Evolutionary conservation across 2,113 vertebrate species (phyloP), one percentile per base, ranked within the genome.

Genomic region (Chloropsis cyanopogon): DNA sequence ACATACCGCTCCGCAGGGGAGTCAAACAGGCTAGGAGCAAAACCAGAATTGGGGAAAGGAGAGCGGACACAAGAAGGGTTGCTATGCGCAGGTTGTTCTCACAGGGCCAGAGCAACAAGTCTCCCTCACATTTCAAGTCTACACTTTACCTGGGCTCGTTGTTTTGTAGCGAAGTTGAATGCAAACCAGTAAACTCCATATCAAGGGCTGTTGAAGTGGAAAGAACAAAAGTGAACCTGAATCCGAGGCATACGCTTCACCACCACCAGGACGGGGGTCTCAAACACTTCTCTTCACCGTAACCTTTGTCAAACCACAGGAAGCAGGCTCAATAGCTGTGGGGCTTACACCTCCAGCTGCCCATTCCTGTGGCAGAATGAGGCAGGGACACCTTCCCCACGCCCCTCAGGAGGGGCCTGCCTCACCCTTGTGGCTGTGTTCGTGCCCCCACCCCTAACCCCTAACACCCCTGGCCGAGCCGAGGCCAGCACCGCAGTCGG

Each of bases 101-200:
- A 5, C n/a, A 31, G 15, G 29, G 39, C 21, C 4, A n/a, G 4
- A 59, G 56, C 12, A 47, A 42, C 63, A 75, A 19, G 13, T 9
- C 9, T 50, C 29, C 35, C 64, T n/a, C 9, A 1, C 5, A 0
- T 15, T 39, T 33, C 22, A 37, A 41, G 14, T 47, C 46, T n/a
- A 46, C 9, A 26, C 61, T 73, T 96, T 97, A 98, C 98, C 98
- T 98, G 95, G 94, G 97, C 65, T 96, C 56, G 17, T 88, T 79
- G 31, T 63, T 82, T 25, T 39, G 41, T 0, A 47, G 20, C 76
- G 33, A 66, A 70, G 41, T 54, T 10, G 98, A 98, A 57, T 97
- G 65, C 23, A 98, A 94, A 63, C 98, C 98, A 1, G 97, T 98
- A 42, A 98, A 98, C 66, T 98, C 98, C 70, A 91, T 96, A 68